A percentile compares a stretch with the other conserved stretches of the same genome.
These are phyloP conservation scores for Synanthedon vespiformis DNA, from an alignment of 2,888 invertebrate genomes.

Conservation along the genomic window DNA sequence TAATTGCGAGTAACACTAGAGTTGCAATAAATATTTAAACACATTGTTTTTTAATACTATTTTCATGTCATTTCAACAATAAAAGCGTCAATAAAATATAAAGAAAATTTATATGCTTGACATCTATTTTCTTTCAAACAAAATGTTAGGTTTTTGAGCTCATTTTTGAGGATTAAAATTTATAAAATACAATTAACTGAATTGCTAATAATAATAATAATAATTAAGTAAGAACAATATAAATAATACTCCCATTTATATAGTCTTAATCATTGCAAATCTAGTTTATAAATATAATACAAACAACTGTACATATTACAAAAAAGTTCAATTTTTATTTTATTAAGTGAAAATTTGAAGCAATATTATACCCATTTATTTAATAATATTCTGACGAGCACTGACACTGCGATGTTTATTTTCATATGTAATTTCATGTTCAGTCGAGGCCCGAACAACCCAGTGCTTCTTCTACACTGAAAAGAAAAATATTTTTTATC, in stretches of 20 bases:
- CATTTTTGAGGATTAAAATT: too few species aligned
- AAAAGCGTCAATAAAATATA: too few species aligned
- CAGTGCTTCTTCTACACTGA: slow-evolving; percentile 58
- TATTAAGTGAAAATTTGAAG: slow-evolving; percentile 34
- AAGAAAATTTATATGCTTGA: too few species aligned
- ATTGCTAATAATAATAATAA: slow-evolving; percentile 1
- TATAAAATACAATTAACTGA: too few species aligned
- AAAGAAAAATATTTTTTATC: slow-evolving; percentile 24
- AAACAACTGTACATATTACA: slow-evolving; percentile 13
- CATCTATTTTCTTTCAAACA: too few species aligned
- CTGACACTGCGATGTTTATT: slow-evolving; percentile 20
- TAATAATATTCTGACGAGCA: slow-evolving; percentile 19
- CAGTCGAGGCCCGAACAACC: slow-evolving; percentile 38
- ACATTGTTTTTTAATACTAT: too few species aligned
- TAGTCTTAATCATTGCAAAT: slow-evolving; percentile 7
- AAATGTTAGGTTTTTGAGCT: too few species aligned
- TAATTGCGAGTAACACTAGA: neutral
- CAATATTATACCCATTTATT: slow-evolving; percentile 23
- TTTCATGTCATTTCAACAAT: too few species aligned
- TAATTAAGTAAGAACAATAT: slow-evolving; percentile 2
- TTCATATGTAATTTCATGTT: slow-evolving; percentile 20
- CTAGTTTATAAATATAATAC: slow-evolving; percentile 20
- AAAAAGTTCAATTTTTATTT: slow-evolving; percentile 32
- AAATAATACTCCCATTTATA: slow-evolving; percentile 3
- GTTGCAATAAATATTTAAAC: neutral